Conservation (phyloP, 2,113 vertebrate genomes). For the Speoplatyrhinus poulsoni region DNA sequence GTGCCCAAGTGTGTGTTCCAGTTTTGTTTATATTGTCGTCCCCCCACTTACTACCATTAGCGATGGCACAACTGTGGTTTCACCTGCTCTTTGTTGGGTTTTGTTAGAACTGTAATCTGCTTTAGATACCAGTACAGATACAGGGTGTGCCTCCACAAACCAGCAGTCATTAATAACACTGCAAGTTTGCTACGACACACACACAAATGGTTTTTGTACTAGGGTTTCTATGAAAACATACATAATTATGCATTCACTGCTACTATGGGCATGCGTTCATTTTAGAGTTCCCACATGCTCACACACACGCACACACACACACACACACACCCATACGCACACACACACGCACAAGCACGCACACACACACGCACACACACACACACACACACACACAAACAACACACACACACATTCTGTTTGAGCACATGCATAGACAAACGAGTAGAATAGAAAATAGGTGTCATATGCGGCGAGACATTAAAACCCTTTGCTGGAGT, state of each 20-base stretch:
- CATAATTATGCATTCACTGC: conserved; percentile 5
- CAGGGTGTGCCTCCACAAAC: too few species aligned
- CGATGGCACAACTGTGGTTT: conserved; percentile 60
- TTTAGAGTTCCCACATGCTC: conserved; percentile 17
- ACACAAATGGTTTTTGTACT: not conserved
- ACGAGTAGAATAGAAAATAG: conserved; percentile 8
- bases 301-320: not conserved
- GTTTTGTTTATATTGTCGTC: too few species aligned
- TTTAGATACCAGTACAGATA: conserved; percentile 28
- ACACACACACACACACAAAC: not conserved
- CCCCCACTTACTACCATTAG: conserved; percentile 38
- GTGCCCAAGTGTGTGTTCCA: too few species aligned
- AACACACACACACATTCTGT: not conserved
- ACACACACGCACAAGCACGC: too few species aligned
- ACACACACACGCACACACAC: conserved; percentile 3
- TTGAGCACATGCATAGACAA: not conserved
- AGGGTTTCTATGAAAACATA: not conserved
- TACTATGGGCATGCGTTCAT: conserved; percentile 57
- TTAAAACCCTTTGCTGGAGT: conserved; percentile 34
- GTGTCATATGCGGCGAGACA: conserved; percentile 31
- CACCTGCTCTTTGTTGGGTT: conserved; percentile 48
- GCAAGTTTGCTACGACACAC: not conserved
- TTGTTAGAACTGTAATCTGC: conserved; percentile 56
- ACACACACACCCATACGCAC: too few species aligned
- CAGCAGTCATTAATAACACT: too few species aligned